phyloP scores from a whole-genome alignment of 2,113 vertebrate species.

The Myrmecophaga tridactyla region DNA sequence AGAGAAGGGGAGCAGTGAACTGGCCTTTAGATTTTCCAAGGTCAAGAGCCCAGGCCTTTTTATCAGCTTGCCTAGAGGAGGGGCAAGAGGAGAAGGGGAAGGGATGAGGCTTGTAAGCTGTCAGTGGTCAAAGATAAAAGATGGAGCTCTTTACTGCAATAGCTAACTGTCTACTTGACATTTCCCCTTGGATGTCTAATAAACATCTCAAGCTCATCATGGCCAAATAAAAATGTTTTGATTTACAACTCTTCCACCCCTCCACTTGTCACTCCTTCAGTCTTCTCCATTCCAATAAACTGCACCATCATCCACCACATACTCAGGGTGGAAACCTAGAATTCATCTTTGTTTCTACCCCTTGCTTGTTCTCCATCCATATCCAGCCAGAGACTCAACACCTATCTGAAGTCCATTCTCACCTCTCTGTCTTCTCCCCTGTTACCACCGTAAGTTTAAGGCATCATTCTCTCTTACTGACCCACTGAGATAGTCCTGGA shows the following conservation, averaged over 20 bases:
- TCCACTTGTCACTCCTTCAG: background rate
- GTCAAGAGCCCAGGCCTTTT: background rate
- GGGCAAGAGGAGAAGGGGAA: background rate
- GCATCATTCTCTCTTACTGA: background rate
- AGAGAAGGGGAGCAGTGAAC: background rate
- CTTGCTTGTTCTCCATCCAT: background rate
- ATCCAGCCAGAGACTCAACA: background rate
- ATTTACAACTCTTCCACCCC: background rate
- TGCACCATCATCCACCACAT: background rate
- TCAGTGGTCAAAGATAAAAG: background rate
- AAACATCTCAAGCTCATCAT: background rate
- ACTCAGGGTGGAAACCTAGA: background rate
- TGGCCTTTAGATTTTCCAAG: background rate
- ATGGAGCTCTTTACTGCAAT: background rate
- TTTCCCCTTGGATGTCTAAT: background rate
- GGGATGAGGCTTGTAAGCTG: background rate
- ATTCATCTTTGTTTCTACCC: background rate
- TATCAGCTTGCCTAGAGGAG: background rate
- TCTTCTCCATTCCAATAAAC: background rate
- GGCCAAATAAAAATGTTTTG: background rate
- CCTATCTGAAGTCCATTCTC: background rate
- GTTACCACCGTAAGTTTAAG: background rate
- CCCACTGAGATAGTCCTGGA: background rate
- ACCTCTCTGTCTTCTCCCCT: background rate
- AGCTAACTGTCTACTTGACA: background rate